These are phyloP conservation scores for Ferrisia virgata DNA, from an alignment of 2,888 invertebrate species.

Conservation along the genomic window DNA sequence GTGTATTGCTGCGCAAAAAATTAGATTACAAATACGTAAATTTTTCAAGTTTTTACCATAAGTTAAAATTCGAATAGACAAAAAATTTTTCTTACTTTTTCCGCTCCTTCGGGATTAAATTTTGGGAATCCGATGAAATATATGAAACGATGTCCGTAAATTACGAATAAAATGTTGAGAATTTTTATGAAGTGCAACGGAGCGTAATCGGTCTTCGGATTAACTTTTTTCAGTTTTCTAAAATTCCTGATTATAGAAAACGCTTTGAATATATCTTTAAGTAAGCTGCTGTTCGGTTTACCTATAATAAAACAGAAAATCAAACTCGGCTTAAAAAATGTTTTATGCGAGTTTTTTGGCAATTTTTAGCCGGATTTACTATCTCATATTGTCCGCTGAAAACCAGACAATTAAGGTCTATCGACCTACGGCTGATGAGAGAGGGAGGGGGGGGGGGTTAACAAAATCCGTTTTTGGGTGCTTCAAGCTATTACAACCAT, in stretches of 20 bases:
- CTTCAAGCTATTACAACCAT: too few species aligned
- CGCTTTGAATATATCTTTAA: neutral
- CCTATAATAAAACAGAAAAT: neutral
- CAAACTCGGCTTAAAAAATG: too few species aligned
- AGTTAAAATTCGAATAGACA: neutral
- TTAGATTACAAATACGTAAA: neutral
- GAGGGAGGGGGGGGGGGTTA: too few species aligned
- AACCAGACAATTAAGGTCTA: too few species aligned
- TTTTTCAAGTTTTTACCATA: neutral
- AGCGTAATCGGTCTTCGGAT: conserved; percentile 46
- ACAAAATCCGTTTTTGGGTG: too few species aligned
- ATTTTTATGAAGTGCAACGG: conserved; percentile 32
- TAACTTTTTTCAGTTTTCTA: conserved; percentile 31
- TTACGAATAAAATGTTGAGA: conserved; percentile 36
- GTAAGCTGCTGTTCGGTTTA: neutral
- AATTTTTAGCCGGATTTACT: too few species aligned
- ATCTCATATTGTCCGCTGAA: too few species aligned
- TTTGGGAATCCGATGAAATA: conserved; percentile 37
- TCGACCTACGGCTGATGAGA: too few species aligned
- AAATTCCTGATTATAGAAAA: conserved; percentile 31
- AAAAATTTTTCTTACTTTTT: neutral
- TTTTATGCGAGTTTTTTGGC: too few species aligned
- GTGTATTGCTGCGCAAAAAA: conserved; percentile 28
- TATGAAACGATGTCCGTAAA: conserved; percentile 43
- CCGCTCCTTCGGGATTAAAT: conserved; percentile 8